Conservation (phyloP, 2,888 invertebrate genomes). For the Cantharis rufa region DNA sequence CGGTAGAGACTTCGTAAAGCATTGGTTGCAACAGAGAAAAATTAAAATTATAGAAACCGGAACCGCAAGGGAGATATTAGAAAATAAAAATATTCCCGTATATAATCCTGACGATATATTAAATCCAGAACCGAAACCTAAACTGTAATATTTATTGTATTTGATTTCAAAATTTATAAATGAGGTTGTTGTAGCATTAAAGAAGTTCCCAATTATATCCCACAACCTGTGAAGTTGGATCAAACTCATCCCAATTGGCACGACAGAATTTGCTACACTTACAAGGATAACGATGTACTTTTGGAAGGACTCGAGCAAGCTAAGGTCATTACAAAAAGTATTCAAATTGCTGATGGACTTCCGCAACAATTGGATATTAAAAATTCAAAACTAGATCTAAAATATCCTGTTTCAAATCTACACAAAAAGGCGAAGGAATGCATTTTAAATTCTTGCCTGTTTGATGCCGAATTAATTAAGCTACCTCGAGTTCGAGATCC, state of each 20-base stretch:
- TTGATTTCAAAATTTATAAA: conserved; percentile 4
- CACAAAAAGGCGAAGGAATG: conserved; percentile 64
- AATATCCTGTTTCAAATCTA: conserved; percentile 41
- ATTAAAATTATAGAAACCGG: conserved; percentile 62
- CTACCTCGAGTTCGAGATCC: conserved; percentile 75
- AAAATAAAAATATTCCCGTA: conserved; percentile 63
- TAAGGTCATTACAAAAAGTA: conserved; percentile 78
- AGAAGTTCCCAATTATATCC: conserved; percentile 56
- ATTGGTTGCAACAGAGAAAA: conserved; percentile 73
- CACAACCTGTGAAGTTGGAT: conserved; percentile 56
- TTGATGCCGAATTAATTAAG: conserved; percentile 79
- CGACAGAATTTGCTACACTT: conserved; percentile 62
- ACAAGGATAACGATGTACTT: conserved; percentile 66
- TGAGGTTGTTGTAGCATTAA: conserved; percentile 43
- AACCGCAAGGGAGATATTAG: conserved; percentile 59
- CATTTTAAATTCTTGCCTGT: conserved; percentile 68
- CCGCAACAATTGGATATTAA: conserved; percentile 62
- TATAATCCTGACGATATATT: conserved; percentile 66
- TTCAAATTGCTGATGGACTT: conserved; percentile 65
- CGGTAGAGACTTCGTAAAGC: conserved; percentile 70
- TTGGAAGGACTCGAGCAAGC: conserved; percentile 78
- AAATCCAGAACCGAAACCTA: conserved; percentile 51
- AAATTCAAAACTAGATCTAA: conserved; percentile 59
- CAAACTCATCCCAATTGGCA: conserved; percentile 70
- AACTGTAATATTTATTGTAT: conserved; percentile 36